phyloP scores from a whole-genome alignment of 2,797 vertebrate species.

The Menidia menidia region DNA sequence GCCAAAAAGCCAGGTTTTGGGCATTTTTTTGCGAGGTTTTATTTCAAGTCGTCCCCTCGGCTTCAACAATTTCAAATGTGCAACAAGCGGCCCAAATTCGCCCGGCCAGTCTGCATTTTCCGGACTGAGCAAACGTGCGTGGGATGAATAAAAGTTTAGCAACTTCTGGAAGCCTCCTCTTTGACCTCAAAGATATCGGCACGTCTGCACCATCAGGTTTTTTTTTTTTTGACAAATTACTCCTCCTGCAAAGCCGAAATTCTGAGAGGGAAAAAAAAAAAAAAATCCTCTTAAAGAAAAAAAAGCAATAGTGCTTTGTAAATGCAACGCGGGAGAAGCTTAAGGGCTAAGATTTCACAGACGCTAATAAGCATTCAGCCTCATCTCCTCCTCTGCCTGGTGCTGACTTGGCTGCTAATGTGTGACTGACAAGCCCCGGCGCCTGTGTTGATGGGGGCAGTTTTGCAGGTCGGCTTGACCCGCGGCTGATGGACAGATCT shows the following conservation, averaged over 20 bases:
- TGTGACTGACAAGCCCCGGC: slow-evolving; percentile 78
- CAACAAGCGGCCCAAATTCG: slow-evolving; percentile 34
- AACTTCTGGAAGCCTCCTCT: slow-evolving; percentile 34
- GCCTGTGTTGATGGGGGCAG: slow-evolving; percentile 68
- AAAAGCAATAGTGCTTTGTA: slow-evolving; percentile 56
- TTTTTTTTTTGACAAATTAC: slow-evolving; percentile 13
- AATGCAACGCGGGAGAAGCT: slow-evolving; percentile 68
- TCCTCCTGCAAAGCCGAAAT: slow-evolving; percentile 21
- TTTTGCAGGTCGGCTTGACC: slow-evolving; percentile 64
- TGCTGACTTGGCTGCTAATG: slow-evolving; percentile 77
- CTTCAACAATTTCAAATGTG: slow-evolving; percentile 32
- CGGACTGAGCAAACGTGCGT: slow-evolving; percentile 22
- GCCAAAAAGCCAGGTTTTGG: neutral
- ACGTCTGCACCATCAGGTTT: slow-evolving; percentile 24
- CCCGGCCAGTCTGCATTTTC: slow-evolving; percentile 4
- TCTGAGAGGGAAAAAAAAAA: slow-evolving; percentile 29
- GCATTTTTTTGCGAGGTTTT: slow-evolving; percentile 2
- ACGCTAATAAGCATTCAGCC: slow-evolving; percentile 79
- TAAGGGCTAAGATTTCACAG: slow-evolving; percentile 79
- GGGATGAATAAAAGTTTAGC: slow-evolving; percentile 39
- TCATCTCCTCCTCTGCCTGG: slow-evolving; percentile 77
- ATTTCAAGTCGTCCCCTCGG: slow-evolving; percentile 33
- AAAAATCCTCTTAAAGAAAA: slow-evolving; percentile 55
- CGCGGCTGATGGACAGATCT: slow-evolving; percentile 69
- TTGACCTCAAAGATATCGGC: slow-evolving; percentile 9